Conservation (phyloP, 2,888 invertebrate species). For the Agrilus mali region DNA sequence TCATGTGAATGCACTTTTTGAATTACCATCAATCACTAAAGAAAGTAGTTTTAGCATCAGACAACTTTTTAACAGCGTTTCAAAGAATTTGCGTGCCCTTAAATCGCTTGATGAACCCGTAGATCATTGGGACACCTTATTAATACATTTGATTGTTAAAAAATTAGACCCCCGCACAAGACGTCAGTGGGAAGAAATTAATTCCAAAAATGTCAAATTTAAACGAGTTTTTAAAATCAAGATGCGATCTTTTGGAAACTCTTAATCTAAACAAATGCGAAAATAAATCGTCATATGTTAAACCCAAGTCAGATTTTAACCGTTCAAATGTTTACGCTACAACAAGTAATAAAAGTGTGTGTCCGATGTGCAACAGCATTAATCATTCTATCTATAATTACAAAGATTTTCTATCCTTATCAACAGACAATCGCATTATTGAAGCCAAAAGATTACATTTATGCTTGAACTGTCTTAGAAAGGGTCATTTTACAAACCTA, state of each 20-base stretch:
- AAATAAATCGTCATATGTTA: too few species aligned
- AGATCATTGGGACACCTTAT: not conserved
- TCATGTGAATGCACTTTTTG: constrained; percentile 13
- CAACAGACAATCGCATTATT: constrained; percentile 1
- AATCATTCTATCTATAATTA: constrained; percentile 5
- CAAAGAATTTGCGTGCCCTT: too few species aligned
- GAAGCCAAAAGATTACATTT: constrained; percentile 6
- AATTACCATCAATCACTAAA: not conserved
- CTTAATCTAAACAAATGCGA: not conserved
- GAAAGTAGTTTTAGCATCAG: constrained; percentile 2
- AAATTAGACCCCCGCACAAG: constrained; percentile 1
- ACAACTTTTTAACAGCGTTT: too few species aligned
- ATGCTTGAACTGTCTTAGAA: constrained; percentile 11
- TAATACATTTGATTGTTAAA: not conserved
- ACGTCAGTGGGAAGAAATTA: not conserved
- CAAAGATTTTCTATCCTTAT: constrained; percentile 2
- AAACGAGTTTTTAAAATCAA: not conserved
- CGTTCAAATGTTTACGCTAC: too few species aligned
- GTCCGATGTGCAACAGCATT: too few species aligned
- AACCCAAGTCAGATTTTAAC: too few species aligned
- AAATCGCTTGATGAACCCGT: not conserved
- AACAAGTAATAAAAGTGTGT: too few species aligned
- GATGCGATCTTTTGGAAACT: not conserved
- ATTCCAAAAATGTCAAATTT: not conserved
- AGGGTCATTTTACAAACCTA: constrained; percentile 5